These are phyloP conservation scores for Scaptomyza caliginosa DNA, from an alignment of 2,888 invertebrate species.

Conservation along the genomic window DNA sequence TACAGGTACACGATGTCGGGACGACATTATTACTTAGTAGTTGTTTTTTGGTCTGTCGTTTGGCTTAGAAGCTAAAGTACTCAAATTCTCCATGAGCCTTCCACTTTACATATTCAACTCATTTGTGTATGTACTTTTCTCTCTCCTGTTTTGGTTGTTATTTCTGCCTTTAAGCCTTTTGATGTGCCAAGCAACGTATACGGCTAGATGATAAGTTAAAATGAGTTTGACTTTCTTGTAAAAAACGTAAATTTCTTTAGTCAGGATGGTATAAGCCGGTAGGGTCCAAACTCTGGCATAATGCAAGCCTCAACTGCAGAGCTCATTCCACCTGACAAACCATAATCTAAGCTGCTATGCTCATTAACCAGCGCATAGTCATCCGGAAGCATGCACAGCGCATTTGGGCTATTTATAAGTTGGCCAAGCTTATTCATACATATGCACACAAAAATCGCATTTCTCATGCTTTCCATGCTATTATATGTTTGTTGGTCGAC, in stretches of 20 bases:
- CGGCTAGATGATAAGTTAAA: slow-evolving; percentile 42
- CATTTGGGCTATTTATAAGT: slow-evolving; percentile 43
- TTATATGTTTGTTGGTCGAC: slow-evolving; percentile 1
- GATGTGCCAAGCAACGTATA: slow-evolving; percentile 43
- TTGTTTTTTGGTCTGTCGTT: slow-evolving; percentile 39
- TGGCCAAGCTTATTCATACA: slow-evolving; percentile 7
- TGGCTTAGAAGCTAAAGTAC: slow-evolving; percentile 71
- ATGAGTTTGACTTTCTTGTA: slow-evolving; percentile 32
- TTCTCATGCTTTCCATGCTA: background rate
- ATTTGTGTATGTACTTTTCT: background rate
- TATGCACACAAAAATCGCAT: slow-evolving; percentile 6
- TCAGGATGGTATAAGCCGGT: background rate
- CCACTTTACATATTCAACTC: slow-evolving; percentile 40
- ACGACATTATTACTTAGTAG: slow-evolving; percentile 61
- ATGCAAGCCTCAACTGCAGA: slow-evolving; percentile 35
- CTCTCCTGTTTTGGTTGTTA: background rate
- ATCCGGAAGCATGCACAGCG: slow-evolving; percentile 37
- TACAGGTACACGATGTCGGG: slow-evolving; percentile 49
- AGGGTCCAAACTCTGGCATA: background rate
- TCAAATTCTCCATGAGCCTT: slow-evolving; percentile 55
- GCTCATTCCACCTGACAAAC: slow-evolving; percentile 17
- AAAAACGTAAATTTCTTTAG: no score
- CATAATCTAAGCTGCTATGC: slow-evolving; percentile 28
- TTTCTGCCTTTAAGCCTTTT: background rate
- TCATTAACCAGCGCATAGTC: slow-evolving; percentile 30